Evolutionary conservation across 1,140 invertebrate species (phyloP), one percentile per base, ranked within the genome.

Genomic region (Cydia strobilella): DNA sequence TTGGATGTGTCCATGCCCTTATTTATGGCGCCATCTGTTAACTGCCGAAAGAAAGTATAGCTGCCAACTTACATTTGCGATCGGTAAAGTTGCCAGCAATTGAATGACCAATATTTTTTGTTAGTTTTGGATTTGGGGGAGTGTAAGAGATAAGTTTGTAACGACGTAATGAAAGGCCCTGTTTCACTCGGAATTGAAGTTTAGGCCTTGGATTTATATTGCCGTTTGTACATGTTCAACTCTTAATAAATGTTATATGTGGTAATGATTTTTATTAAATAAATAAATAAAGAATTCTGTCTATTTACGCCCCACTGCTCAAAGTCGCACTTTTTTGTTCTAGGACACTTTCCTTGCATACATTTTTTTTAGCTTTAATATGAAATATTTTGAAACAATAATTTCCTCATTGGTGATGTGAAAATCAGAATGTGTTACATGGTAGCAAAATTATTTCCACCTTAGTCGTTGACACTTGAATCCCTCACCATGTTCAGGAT

Each of bases 1-100:
- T 74, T 74, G 73, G 73, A 62, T 74, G 73, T 74, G 73, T 74
- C 73, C 73, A 63, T 62, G 73, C 54, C 54, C 15, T 59, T 74
- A 74, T 74, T 74, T 74, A 74, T 63, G 73, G 54, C 73, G n/a
- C 73, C 35, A 74, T 74, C 73, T 74, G 73, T 74, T 74, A 74
- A 54, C n/a, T 39, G 45, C 73, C 73, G 73, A 74, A 74, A 74
- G 31, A 74, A 45, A 66, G 63, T 63, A 25, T 63, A 63, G 62
- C 35, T 18, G 31, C 65, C 65, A 69, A 69, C 31, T 69, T 39
- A 39, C n/a, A n/a, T 20, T 31, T 35, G 31, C 27, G 35, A 6
- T 35, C 27, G 27, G 27, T 35, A 3, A 66, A 23, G 27, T 13
- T 39, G 65, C 65, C 35, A 39, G 15, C 5, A 69, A 31, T 9